Evolutionary conservation across 2,797 vertebrate genomes (phyloP), one percentile per base, ranked within the genome.

Genomic region (Sebastes dallii): DNA sequence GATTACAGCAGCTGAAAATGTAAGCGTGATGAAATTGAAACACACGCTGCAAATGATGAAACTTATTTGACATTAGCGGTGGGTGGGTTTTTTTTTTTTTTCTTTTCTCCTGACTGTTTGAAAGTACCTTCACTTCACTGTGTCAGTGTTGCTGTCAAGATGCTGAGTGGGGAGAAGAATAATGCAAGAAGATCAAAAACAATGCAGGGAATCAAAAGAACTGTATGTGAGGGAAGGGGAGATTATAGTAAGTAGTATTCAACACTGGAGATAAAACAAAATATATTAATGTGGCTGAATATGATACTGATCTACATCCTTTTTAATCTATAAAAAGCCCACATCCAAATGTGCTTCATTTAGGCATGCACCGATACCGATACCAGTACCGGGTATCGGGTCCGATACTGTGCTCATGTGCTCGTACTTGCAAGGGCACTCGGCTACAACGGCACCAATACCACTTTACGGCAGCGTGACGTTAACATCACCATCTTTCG

Each of bases 1-100:
- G 72, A 88, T 80, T 52, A 84, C 72, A 88, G 81, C 67, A 72
- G 66, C 77, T 61, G 68, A 60, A 77, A 54, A 66, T 79, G 84
- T 81, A 82, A 83, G 79, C 1, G 81, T 80, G 86, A 88, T 85
- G 83, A 88, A 89, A 88, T 2, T 32, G 68, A 85, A 87, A 86
- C 79, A 83, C 81, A 88, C 4, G 60, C 69, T 18, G 58, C 58
- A 60, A 56, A 82, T 92, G 90, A 92, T 82, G 90, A 88, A 91
- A 93, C 59, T 54, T 66, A 82, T 84, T 75, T 85, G 42, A 80
- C 54, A 39, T 78, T 56, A 72, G 60, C 2, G 0, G 13, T 20
- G 69, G 54, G 36, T 22, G 66, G 61, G 18, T 16, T 2, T 1
- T 22, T 6, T 36, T 9, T 42, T 59, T 62, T 18, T 29, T 50